A percentile compares a stretch with the other conserved stretches of the same genome.
Evolutionary conservation across 2,113 vertebrate species (phyloP).

Genomic region (Callaeas wilsoni): DNA sequence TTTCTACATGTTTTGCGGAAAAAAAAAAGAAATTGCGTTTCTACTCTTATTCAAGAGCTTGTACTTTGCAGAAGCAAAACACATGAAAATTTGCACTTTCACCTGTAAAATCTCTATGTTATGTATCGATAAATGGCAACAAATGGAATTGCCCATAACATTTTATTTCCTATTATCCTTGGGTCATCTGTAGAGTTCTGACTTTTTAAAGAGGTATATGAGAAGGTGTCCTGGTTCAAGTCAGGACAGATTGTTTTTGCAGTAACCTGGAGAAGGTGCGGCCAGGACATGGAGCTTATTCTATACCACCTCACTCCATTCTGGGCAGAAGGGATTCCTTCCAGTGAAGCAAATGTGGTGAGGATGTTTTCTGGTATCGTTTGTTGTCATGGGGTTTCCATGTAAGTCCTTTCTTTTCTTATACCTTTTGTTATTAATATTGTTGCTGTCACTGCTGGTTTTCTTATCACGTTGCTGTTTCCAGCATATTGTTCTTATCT

Average conservation of each 20-base stretch:
- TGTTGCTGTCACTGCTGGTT: neutral
- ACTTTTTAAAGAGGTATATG: neutral
- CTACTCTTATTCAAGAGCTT: neutral
- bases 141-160: neutral
- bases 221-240: neutral
- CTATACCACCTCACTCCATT: neutral
- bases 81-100: neutral
- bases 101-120: neutral
- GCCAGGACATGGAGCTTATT: neutral
- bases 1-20: neutral
- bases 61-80: neutral
- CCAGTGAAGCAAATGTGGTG: rapidly evolving
- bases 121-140: neutral
- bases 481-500: neutral
- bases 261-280: neutral
- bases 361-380: neutral
- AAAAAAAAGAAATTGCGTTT: neutral
- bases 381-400: neutral
- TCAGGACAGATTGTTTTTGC: neutral
- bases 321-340: neutral
- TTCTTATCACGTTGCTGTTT: neutral
- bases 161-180: neutral
- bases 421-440: neutral
- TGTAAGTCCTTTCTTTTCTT: neutral
- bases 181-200: neutral